phyloP scores from a whole-genome alignment of 2,113 vertebrate genomes.

The human region GRCh38 chr15:95217501-95218000 shows the following conservation, averaged over 20 bases:
- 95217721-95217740: not conserved
- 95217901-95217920: not conserved
- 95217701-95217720: not conserved
- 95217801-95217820: not conserved
- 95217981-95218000: too few species aligned
- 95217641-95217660: not conserved
- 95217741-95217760: not conserved
- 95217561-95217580: not conserved
- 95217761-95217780: not conserved
- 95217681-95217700: not conserved
- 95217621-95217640: not conserved
- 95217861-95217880: not conserved
- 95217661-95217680: not conserved
- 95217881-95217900: not conserved
- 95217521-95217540: not conserved
- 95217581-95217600: not conserved
- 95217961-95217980: not conserved
- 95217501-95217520: not conserved
- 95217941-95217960: not conserved
- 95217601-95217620: not conserved
- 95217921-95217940: not conserved
- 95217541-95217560: not conserved
- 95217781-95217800: not conserved
- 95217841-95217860: not conserved
- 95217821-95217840: not conserved